Evolutionary conservation across 1,140 invertebrate species (phyloP).

Genomic region (Helicoverpa armigera): DNA sequence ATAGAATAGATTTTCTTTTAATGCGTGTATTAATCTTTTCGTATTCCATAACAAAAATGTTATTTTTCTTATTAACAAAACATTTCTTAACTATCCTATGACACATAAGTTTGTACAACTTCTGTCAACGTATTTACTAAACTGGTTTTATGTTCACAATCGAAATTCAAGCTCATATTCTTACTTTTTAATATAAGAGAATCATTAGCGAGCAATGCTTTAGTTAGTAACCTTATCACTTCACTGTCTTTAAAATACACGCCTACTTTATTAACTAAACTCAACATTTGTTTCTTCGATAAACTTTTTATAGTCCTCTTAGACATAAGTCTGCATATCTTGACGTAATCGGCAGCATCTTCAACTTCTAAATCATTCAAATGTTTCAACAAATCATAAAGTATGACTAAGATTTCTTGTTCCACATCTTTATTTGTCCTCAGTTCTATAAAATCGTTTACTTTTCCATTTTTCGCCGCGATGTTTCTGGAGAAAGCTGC

Average conservation of each 20-base stretch:
- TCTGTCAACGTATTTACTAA: slow-evolving; percentile 61
- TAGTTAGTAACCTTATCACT: slow-evolving; percentile 61
- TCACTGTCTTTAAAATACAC: slow-evolving; percentile 58
- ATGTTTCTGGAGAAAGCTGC: slow-evolving; percentile 66
- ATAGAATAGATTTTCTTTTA: background rate
- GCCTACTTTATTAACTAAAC: slow-evolving; percentile 66
- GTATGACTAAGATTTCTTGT: slow-evolving; percentile 69
- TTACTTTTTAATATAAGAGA: slow-evolving; percentile 64
- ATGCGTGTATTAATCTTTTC: slow-evolving; percentile 13
- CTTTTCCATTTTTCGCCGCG: slow-evolving; percentile 56
- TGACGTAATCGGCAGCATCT: slow-evolving; percentile 67
- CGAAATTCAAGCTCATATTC: slow-evolving; percentile 37
- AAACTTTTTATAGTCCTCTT: slow-evolving; percentile 74
- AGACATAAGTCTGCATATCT: slow-evolving; percentile 67
- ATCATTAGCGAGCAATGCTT: slow-evolving; percentile 63
- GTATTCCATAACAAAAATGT: slow-evolving; percentile 3
- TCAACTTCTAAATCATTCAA: slow-evolving; percentile 62
- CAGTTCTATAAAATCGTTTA: slow-evolving; percentile 61
- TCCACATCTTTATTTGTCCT: slow-evolving; percentile 76
- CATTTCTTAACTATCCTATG: slow-evolving; percentile 33
- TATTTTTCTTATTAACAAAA: slow-evolving; percentile 50
- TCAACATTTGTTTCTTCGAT: slow-evolving; percentile 70
- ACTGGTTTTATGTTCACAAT: slow-evolving; percentile 49
- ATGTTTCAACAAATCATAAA: slow-evolving; percentile 66
- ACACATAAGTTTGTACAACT: slow-evolving; percentile 65